A percentile compares a stretch with the other conserved stretches of the same genome.
Evolutionary conservation across 2,888 invertebrate genomes (phyloP).

Genomic region (Athetis lepigone): DNA sequence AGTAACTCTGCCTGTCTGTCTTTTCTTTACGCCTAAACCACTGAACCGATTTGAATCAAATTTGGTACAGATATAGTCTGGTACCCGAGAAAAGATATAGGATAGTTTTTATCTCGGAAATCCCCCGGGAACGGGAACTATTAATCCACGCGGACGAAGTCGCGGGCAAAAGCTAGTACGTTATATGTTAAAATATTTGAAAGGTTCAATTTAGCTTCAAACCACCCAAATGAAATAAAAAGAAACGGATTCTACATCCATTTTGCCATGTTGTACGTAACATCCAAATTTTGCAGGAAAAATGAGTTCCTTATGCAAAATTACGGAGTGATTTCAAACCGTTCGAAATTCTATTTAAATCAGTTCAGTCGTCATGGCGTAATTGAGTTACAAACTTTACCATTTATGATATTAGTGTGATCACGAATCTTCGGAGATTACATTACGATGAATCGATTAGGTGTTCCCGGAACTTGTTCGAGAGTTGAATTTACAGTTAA

Average conservation of each 20-base stretch:
- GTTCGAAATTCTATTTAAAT: slow-evolving; percentile 26
- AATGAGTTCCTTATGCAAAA: background rate
- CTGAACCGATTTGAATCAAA: no score
- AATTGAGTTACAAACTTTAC: slow-evolving; percentile 43
- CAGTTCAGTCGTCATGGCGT: slow-evolving; percentile 1
- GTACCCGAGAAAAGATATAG: no score
- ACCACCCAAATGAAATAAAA: background rate
- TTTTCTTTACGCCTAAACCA: no score
- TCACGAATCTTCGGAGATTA: slow-evolving; percentile 48
- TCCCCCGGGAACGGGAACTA: no score
- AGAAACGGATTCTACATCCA: background rate
- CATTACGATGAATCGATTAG: slow-evolving; percentile 49
- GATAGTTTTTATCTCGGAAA: no score
- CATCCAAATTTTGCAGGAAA: background rate
- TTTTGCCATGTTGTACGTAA: background rate
- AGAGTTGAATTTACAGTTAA: slow-evolving; percentile 26
- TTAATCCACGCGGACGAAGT: no score
- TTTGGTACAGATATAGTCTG: no score
- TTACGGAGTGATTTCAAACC: slow-evolving; percentile 9
- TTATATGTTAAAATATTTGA: no score
- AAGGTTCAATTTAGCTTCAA: background rate
- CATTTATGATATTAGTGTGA: slow-evolving; percentile 42
- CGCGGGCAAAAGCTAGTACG: no score
- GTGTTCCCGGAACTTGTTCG: slow-evolving; percentile 40
- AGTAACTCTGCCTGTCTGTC: no score